phyloP scores from a whole-genome alignment of 2,888 invertebrate genomes.

The Leptura quadrifasciata region DNA sequence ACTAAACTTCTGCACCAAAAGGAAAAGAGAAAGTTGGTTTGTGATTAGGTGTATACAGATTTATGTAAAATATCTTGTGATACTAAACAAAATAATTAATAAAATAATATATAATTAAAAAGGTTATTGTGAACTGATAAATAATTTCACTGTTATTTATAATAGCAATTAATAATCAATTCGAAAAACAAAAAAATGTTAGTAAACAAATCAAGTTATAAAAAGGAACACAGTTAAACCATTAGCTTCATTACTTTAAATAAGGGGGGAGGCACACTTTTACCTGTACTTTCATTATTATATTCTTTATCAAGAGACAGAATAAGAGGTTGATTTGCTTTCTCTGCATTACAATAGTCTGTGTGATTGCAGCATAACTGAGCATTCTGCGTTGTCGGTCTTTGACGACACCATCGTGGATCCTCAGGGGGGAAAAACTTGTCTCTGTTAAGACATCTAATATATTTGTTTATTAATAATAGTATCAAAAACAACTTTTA shows the following conservation, averaged over 20 bases:
- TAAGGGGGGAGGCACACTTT: constrained; percentile 58
- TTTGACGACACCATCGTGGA: constrained; percentile 74
- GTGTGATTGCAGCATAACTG: constrained; percentile 75
- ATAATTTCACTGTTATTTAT: constrained; percentile 16
- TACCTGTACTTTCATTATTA: constrained; percentile 61
- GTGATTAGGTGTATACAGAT: no score
- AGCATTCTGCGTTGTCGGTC: constrained; percentile 67
- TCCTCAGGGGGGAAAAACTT: constrained; percentile 79
- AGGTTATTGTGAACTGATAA: background rate
- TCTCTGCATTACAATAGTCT: constrained; percentile 76
- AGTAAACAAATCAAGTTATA: constrained; percentile 32
- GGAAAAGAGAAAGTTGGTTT: no score
- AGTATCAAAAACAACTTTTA: background rate
- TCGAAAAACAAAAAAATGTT: constrained; percentile 43
- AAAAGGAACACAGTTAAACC: constrained; percentile 37
- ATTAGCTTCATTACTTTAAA: constrained; percentile 32
- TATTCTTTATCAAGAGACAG: constrained; percentile 47
- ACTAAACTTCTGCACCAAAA: no score
- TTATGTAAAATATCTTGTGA: no score
- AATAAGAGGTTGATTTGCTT: constrained; percentile 45
- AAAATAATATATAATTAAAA: background rate
- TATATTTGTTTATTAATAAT: constrained; percentile 45
- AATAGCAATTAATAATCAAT: constrained; percentile 31
- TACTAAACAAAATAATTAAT: no score
- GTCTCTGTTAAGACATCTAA: constrained; percentile 70